Percentiles rank a stretch among this genome's conserved stretches.
Evolutionary conservation across 2,888 invertebrate species (phyloP).

Genomic region (Phortica magna): DNA sequence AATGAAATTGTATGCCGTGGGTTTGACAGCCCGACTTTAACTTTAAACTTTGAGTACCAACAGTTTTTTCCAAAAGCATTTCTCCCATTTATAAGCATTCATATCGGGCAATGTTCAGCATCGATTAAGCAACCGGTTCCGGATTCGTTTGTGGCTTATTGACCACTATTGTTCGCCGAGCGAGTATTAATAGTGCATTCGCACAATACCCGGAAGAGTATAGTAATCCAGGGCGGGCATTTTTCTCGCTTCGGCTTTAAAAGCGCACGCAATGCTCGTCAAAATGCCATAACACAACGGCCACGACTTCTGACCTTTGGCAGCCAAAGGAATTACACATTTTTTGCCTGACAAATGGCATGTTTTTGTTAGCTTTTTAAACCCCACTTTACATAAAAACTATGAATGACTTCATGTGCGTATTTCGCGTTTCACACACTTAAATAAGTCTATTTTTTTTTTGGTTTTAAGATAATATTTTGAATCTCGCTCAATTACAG

Average conservation of each 20-base stretch:
- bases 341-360: no score
- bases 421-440: no score
- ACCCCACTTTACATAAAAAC: no score
- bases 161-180: background rate
- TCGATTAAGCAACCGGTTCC: background rate
- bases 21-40: background rate
- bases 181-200: background rate
- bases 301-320: background rate
- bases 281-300: background rate
- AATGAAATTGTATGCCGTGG: no score
- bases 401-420: no score
- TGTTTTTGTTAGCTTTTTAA: no score
- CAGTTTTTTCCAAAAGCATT: background rate
- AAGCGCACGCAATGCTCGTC: background rate
- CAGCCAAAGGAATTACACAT: background rate
- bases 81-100: background rate
- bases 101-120: background rate
- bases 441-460: no score
- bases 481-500: no score
- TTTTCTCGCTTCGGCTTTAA: background rate
- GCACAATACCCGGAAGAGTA: background rate
- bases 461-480: no score
- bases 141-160: background rate
- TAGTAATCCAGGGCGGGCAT: background rate
- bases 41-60: background rate